Evolutionary conservation across 2,113 vertebrate species (phyloP), one percentile per base, ranked within the genome.

Genomic region (Galeopterus variegatus): DNA sequence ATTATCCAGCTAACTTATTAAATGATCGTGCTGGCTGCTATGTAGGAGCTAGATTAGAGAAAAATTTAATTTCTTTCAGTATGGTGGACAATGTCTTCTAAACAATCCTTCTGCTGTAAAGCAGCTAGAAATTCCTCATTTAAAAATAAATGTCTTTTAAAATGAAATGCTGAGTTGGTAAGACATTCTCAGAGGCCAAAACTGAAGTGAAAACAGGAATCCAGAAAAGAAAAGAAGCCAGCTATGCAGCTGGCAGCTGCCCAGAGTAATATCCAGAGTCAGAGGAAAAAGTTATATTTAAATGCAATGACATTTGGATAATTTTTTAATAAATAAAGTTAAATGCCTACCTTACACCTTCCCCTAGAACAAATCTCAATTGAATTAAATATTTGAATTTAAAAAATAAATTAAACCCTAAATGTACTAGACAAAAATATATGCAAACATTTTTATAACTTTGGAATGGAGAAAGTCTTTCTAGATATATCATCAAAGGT

Each of bases 131-230:
- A 94, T 93, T 19, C 52, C 73, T 21, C 45, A 77, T 94, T 96
- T 93, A 54, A 90, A 95, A 94, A 85, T 93, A 96, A 95, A 52
- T n/a, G 11, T 90, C n/a, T 60, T 80, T 96, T 80, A 60, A 86
- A 80, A 79, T 95, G 75, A 96, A 81, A 95, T 95, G 76, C 76
- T 92, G 76, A 73, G 28, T 94, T 62, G 33, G 24, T 76, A 84
- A 94, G 84, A 96, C 95, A 76, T 85, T 28, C 81, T 96, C 50
- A 81, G 93, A 96, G 84, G 73, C 81, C 72, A 82, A 94, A 95
- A 96, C 0, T 95, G 80, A 96, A 93, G 33, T 85, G 54, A 96
- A 95, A 90, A 85, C 26, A 81, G 60, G 54, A 94, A 96, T 91
- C 62, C 41, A 75, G 69, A 86, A 88, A 81, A 92, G 64, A 81